Evolutionary conservation across 2,888 invertebrate genomes (phyloP).

Genomic region (Andrena marginata): DNA sequence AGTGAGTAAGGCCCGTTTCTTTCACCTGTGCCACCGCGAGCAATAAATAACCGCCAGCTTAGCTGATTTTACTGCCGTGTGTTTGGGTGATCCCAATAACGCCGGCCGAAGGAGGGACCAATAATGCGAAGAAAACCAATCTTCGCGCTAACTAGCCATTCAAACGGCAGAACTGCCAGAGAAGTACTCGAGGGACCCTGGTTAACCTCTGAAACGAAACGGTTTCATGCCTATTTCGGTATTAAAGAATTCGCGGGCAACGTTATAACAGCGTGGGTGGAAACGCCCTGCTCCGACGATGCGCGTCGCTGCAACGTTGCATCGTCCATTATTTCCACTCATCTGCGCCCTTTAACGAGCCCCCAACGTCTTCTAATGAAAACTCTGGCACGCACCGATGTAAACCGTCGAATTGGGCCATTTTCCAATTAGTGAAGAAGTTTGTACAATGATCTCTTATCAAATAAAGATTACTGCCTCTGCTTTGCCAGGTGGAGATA

Average conservation of each 20-base stretch:
- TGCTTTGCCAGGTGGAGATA: too few relatives aligned
- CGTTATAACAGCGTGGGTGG: conserved; percentile 61
- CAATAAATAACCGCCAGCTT: conserved; percentile 85
- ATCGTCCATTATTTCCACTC: not conserved
- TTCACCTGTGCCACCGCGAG: conserved; percentile 83
- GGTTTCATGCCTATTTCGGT: conserved; percentile 71
- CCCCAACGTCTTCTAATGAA: not conserved
- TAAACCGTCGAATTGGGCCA: too few relatives aligned
- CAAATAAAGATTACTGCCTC: too few relatives aligned
- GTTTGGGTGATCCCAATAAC: conserved; percentile 83
- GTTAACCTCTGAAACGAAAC: conserved; percentile 81
- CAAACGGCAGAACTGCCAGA: conserved; percentile 76
- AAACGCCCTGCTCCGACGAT: conserved; percentile 46
- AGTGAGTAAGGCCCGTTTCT: conserved; percentile 73
- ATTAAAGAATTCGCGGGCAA: conserved; percentile 69
- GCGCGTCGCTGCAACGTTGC: not conserved
- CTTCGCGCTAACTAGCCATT: conserved; percentile 84
- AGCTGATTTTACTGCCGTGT: conserved; percentile 84
- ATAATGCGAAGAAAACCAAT: conserved; percentile 83
- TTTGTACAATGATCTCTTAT: too few relatives aligned
- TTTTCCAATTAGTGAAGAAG: too few relatives aligned
- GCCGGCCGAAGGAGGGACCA: conserved; percentile 74
- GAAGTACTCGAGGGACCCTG: conserved; percentile 79
- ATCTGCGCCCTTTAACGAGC: not conserved
- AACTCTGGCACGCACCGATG: too few relatives aligned